Evolutionary conservation across 1,140 invertebrate genomes (phyloP).

Genomic region (Prorops nasuta): DNA sequence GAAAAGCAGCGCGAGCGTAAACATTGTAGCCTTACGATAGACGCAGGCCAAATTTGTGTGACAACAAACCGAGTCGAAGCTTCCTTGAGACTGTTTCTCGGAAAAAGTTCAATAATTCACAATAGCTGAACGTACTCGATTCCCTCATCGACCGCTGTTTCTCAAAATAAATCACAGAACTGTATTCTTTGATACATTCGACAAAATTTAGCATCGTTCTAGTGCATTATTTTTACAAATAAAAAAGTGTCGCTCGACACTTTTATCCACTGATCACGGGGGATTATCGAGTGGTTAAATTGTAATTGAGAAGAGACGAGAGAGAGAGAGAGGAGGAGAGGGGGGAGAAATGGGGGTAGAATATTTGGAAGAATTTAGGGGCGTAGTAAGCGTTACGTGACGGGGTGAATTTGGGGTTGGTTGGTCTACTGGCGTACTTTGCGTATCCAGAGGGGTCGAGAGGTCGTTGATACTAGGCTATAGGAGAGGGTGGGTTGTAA

Average conservation of each 20-base stretch:
- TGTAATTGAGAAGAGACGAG: conserved; percentile 3
- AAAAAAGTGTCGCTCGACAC: neutral
- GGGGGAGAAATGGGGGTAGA: conserved; percentile 2
- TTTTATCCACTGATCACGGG: too few species aligned
- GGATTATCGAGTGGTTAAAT: neutral
- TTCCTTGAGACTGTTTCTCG: too few species aligned
- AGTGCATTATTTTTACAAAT: neutral
- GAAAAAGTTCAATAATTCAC: too few species aligned
- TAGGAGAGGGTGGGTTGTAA: conserved; percentile 13
- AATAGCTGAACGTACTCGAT: too few species aligned
- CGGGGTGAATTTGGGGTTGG: conserved; percentile 26
- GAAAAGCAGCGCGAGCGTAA: too few species aligned
- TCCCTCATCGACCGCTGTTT: too few species aligned
- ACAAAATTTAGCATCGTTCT: too few species aligned
- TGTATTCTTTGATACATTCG: too few species aligned
- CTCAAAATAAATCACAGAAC: too few species aligned
- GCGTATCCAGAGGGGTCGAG: conserved; percentile 39
- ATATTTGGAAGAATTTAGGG: conserved; percentile 20
- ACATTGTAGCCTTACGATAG: too few species aligned
- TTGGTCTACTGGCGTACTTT: conserved; percentile 51
- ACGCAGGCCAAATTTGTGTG: too few species aligned
- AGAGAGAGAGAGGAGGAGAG: conserved; percentile 4
- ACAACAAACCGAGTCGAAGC: too few species aligned
- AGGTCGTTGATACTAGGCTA: conserved; percentile 48
- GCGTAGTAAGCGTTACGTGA: conserved; percentile 18